Base-by-base conservation (phyloP, 2,888 invertebrate species). In the Thera obeliscata region DNA sequence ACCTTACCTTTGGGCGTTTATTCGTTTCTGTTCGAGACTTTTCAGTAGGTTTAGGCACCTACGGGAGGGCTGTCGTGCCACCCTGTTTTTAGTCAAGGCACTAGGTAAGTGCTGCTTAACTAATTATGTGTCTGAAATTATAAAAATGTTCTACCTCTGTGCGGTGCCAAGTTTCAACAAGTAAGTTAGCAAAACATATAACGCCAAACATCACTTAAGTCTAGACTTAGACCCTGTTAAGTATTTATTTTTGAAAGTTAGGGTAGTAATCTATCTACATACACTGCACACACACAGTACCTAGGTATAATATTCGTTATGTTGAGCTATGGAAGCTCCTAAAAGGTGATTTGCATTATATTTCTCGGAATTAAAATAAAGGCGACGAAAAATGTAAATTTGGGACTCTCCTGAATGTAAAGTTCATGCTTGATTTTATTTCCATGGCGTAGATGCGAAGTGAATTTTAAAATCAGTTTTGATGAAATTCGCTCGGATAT, bases 361-460 rank as follows among this genome's bases (percentile, higher is more conserved):
- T 83, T 84, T 79, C 77, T 76, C 80, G 68, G 80, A 84, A 81
- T 81, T 81, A 77, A 82, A 84, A 85, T 85, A 86, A 84, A 82
- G 82, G 81, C 78, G 81, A 78, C 79, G 80, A 83, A 83, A 85
- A 86, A 89, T 88, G 87, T 81, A 86, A 88, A 88, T 88, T 86
- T 75, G 75, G 72, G 78, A 70, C 86, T 78, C 83, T 77, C 76
- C 79, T 78, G 84, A 87, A 87, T 87, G 81, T 81, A 85, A 86
- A 87, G 84, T 87, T 89, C 85, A 87, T 81, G 85, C 84, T 85
- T 88, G 88, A 89, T 87, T 89, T 88, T 87, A 88, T 88, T 89
- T 85, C 81, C 81, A 85, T 78, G 80, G 73, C 72, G 74, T 70
- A 72, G 77, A 83, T 84, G 82, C 73, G 75, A 69, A 67, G 70